These are phyloP conservation scores for Myzus persicae DNA, from an alignment of 1,140 invertebrate species.

Conservation along the genomic window DNA sequence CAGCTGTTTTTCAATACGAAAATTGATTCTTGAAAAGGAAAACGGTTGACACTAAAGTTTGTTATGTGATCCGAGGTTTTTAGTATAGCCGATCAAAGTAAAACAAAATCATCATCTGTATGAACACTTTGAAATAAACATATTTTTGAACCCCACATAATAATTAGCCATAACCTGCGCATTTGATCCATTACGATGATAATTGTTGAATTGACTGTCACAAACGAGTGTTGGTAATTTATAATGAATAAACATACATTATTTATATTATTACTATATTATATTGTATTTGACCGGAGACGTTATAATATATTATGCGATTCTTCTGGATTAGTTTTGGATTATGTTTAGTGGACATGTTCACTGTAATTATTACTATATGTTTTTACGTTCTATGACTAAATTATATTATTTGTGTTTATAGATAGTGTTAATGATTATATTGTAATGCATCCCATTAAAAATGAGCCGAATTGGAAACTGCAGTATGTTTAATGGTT, in stretches of 20 bases:
- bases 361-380: background rate
- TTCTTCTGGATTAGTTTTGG: background rate
- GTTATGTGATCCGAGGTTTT: background rate
- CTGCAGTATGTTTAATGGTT: constrained; percentile 14
- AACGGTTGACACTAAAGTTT: background rate
- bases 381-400: background rate
- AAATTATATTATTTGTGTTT: constrained; percentile 20
- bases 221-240: background rate
- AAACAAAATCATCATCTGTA: background rate
- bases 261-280: background rate
- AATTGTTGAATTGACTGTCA: background rate
- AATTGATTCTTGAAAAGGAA: background rate
- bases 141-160: background rate
- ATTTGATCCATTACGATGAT: background rate
- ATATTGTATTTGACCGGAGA: background rate
- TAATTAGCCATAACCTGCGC: background rate
- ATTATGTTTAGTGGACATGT: constrained; percentile 1
- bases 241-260: background rate
- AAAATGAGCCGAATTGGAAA: background rate
- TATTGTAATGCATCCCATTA: constrained; percentile 42
- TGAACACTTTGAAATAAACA: no score
- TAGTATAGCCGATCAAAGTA: background rate
- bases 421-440: constrained; percentile 40
- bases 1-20: background rate
- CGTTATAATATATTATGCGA: background rate